A percentile compares a stretch with the other conserved stretches of the same genome.
These are phyloP conservation scores for Gryllus bimaculatus DNA, from an alignment of 1,140 invertebrate genomes.

Conservation along the genomic window DNA sequence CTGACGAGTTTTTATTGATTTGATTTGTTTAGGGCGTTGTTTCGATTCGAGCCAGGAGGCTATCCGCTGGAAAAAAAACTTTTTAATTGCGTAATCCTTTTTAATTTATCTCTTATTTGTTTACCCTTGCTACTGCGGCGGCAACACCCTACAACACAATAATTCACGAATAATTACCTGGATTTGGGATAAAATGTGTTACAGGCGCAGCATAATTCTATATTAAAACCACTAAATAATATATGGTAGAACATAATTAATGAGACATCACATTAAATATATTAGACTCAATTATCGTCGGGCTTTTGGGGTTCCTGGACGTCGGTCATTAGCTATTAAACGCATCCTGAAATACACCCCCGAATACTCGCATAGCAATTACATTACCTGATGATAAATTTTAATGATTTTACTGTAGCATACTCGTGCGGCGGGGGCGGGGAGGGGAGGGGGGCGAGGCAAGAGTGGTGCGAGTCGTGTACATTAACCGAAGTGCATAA, in stretches of 20 bases:
- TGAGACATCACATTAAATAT: not conserved
- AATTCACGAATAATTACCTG: not conserved
- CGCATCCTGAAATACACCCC: not conserved
- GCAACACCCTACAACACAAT: not conserved
- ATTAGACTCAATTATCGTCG: not conserved
- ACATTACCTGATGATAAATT: constrained; percentile 5
- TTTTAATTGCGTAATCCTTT: not conserved
- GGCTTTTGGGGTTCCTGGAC: not conserved
- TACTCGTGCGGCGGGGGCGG: too few species aligned
- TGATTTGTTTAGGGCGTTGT: too few species aligned
- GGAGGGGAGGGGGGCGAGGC: too few species aligned
- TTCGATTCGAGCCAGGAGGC: too few species aligned
- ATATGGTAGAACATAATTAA: not conserved
- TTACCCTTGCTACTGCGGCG: not conserved
- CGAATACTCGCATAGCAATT: not conserved
- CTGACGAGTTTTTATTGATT: too few species aligned
- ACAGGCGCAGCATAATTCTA: not conserved
- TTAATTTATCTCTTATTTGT: not conserved
- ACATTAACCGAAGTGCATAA: not conserved
- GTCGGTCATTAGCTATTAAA: not conserved
- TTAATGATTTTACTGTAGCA: not conserved
- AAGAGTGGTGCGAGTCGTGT: not conserved
- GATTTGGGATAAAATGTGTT: not conserved
- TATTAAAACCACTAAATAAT: constrained; percentile 1
- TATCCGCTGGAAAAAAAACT: not conserved